Evolutionary conservation across 2,113 vertebrate species (phyloP).

Genomic region (Raja brachyura): DNA sequence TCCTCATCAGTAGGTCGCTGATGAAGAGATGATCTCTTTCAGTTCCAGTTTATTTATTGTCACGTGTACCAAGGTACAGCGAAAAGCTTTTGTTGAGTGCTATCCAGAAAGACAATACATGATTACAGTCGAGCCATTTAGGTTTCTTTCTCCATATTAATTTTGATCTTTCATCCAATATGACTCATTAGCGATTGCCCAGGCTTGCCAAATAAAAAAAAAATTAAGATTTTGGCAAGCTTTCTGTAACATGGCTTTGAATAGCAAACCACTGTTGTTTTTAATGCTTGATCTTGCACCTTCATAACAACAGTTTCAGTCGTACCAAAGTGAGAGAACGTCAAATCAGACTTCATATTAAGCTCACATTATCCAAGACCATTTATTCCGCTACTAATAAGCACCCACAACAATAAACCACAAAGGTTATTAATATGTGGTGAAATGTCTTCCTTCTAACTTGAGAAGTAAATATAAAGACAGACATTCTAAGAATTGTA

Average conservation of each 20-base stretch:
- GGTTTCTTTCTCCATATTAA: background rate
- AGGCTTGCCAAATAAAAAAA: background rate
- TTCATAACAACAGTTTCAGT: background rate
- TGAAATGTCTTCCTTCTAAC: background rate
- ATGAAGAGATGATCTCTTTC: background rate
- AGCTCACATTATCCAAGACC: background rate
- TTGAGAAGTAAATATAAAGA: background rate
- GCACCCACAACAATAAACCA: background rate
- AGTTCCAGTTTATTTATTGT: too few relatives aligned
- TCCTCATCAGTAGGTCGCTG: background rate
- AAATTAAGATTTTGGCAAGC: background rate
- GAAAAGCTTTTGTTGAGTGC: too few relatives aligned
- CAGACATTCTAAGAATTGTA: background rate
- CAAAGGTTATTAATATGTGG: background rate
- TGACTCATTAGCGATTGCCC: background rate
- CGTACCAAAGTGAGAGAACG: background rate
- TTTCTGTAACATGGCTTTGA: background rate
- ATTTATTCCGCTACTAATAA: background rate
- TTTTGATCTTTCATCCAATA: background rate
- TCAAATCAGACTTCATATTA: background rate
- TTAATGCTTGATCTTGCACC: background rate
- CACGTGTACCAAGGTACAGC: too few relatives aligned
- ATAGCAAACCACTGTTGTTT: background rate
- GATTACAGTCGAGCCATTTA: too few relatives aligned
- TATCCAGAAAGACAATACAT: too few relatives aligned